Percentiles rank a stretch among this genome's conserved stretches.
Evolutionary conservation across 2,113 vertebrate genomes (phyloP).

Genomic region (Gavialis gangeticus): DNA sequence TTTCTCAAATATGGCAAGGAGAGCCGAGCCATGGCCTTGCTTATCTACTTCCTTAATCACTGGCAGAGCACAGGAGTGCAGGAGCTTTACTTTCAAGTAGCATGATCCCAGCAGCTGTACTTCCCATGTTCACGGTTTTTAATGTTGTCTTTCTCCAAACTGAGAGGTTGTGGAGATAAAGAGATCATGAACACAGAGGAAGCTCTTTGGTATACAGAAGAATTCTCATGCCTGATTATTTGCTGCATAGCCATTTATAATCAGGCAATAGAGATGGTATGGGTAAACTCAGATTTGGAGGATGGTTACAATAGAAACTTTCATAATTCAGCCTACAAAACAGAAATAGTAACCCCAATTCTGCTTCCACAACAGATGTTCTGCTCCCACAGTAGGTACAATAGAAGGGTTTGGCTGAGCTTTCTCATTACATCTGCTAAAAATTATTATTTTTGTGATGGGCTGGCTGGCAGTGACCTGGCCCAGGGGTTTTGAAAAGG

Average conservation of each 20-base stretch:
- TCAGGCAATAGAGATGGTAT: neutral
- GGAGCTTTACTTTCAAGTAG: neutral
- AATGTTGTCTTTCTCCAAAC: neutral
- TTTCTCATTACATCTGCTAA: neutral
- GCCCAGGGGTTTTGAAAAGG: too few species aligned
- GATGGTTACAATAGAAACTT: neutral
- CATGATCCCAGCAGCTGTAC: neutral
- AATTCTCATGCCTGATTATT: neutral
- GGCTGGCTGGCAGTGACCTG: too few species aligned
- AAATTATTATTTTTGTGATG: neutral
- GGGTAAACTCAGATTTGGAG: neutral
- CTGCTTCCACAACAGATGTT: neutral
- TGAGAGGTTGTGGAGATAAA: neutral
- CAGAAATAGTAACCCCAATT: neutral
- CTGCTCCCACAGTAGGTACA: neutral
- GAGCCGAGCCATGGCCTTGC: too few species aligned
- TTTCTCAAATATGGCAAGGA: neutral
- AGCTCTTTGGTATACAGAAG: neutral
- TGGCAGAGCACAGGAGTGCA: neutral
- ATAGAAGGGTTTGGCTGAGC: conserved; percentile 2
- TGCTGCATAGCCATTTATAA: neutral
- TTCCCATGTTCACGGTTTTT: neutral
- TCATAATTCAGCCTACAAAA: neutral
- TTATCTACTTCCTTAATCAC: neutral
- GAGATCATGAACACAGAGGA: too few species aligned